Conservation (phyloP, 2,888 invertebrate genomes). For the Thecocarcelia acutangulata region DNA sequence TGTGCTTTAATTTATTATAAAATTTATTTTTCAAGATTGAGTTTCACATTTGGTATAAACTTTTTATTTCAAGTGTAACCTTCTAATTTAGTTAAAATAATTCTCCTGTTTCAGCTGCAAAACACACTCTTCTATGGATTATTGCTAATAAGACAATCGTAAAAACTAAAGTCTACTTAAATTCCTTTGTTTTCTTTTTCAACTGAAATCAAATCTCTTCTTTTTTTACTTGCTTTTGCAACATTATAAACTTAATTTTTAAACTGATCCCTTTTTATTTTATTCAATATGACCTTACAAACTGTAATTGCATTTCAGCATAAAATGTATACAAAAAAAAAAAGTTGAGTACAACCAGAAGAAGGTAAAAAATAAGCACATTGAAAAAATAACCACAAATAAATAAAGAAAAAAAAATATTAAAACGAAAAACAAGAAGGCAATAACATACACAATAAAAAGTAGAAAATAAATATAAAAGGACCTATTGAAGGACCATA, state of each 20-base stretch:
- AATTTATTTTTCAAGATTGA: too few species aligned
- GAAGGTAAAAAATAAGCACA: conserved; percentile 8
- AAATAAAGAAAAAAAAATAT: conserved; percentile 25
- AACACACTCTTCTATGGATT: too few species aligned
- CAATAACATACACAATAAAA: conserved; percentile 50
- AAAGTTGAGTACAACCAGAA: background rate
- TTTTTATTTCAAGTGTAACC: too few species aligned
- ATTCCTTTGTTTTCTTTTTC: too few species aligned
- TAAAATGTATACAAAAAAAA: conserved; percentile 11
- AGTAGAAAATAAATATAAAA: conserved; percentile 47
- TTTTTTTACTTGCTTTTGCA: background rate
- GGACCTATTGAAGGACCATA: conserved; percentile 58
- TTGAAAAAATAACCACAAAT: conserved; percentile 52
- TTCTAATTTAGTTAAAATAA: too few species aligned
- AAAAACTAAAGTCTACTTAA: too few species aligned
- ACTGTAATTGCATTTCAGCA: conserved; percentile 58
- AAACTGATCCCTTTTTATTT: conserved; percentile 15
- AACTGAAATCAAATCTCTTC: too few species aligned
- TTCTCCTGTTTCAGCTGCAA: too few species aligned
- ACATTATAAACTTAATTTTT: conserved; percentile 5
- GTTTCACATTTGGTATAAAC: too few species aligned
- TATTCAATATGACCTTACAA: conserved; percentile 34
- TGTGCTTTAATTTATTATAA: too few species aligned
- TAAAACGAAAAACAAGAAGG: conserved; percentile 10
- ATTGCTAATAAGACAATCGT: too few species aligned